A percentile compares a stretch with the other conserved stretches of the same genome.
phyloP scores from a whole-genome alignment of 1,140 invertebrate species.

The Drosophila albomicans region DNA sequence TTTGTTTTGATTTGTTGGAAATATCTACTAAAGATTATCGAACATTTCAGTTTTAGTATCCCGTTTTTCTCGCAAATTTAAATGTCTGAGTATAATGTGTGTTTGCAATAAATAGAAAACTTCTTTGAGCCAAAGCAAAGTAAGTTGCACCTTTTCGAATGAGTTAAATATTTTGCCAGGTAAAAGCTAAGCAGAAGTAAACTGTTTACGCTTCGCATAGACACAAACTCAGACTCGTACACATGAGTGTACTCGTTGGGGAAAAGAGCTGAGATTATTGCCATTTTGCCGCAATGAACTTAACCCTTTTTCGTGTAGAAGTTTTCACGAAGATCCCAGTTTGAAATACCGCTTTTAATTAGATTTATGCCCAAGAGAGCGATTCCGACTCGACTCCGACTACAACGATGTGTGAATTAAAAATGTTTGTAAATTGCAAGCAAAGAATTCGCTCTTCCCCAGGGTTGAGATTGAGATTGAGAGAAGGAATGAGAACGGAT shows the following conservation, averaged over 20 bases:
- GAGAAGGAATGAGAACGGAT: not conserved
- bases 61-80: too few relatives aligned
- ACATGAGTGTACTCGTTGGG: conserved; percentile 1
- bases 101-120: conserved; percentile 13
- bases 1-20: too few relatives aligned
- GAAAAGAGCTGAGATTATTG: conserved; percentile 22
- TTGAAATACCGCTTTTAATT: conserved; percentile 73
- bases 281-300: conserved; percentile 54
- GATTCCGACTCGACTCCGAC: conserved; percentile 45
- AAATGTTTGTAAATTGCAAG: not conserved
- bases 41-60: too few relatives aligned
- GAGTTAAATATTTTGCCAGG: conserved; percentile 48
- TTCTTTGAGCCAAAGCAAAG: conserved; percentile 31
- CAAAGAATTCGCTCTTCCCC: not conserved
- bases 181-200: conserved; percentile 52
- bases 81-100: too few relatives aligned
- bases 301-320: conserved; percentile 54
- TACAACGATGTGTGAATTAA: not conserved
- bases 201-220: conserved; percentile 57
- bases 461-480: not conserved
- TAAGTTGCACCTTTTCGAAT: conserved; percentile 18
- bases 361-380: conserved; percentile 78
- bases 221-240: conserved; percentile 26
- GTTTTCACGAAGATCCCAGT: conserved; percentile 56
- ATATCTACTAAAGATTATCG: too few relatives aligned